Percentiles rank a stretch among this genome's conserved stretches.
phyloP scores from a whole-genome alignment of 1,140 invertebrate species.

The Ceratitis capitata region DNA sequence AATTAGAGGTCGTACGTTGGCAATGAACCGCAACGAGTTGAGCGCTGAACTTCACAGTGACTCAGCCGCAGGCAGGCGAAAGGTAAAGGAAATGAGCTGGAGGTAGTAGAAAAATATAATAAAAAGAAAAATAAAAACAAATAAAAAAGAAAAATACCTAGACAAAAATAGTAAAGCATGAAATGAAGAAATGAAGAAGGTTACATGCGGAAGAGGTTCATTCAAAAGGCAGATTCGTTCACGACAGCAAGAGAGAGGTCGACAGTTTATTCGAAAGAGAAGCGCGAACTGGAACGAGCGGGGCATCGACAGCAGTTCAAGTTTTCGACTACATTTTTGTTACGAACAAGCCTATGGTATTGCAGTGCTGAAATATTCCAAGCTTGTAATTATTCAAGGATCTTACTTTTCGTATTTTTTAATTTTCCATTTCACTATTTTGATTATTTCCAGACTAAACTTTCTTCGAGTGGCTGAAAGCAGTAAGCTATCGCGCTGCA shows the following conservation, averaged over 20 bases:
- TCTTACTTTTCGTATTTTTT: neutral
- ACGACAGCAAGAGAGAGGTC: neutral
- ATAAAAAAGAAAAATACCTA: neutral
- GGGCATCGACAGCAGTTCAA: neutral
- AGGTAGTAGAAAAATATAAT: too few species aligned
- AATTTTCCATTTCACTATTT: neutral
- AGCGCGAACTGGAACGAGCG: too few species aligned
- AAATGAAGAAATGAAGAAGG: neutral
- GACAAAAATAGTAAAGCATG: neutral
- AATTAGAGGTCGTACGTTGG: conserved; percentile 8
- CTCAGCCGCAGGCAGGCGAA: neutral
- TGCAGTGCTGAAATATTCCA: neutral
- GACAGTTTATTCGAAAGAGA: too few species aligned
- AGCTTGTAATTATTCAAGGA: neutral
- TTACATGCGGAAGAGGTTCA: neutral
- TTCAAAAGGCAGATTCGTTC: neutral
- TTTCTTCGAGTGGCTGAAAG: neutral
- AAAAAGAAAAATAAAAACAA: neutral
- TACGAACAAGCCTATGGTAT: neutral
- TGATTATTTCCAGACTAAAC: neutral
- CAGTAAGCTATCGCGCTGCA: neutral
- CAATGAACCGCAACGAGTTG: conserved; percentile 23
- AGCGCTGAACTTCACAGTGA: conserved; percentile 10
- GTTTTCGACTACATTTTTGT: neutral
- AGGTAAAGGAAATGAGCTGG: neutral